Conservation (phyloP, 2,797 vertebrate genomes). For the Anableps anableps region DNA sequence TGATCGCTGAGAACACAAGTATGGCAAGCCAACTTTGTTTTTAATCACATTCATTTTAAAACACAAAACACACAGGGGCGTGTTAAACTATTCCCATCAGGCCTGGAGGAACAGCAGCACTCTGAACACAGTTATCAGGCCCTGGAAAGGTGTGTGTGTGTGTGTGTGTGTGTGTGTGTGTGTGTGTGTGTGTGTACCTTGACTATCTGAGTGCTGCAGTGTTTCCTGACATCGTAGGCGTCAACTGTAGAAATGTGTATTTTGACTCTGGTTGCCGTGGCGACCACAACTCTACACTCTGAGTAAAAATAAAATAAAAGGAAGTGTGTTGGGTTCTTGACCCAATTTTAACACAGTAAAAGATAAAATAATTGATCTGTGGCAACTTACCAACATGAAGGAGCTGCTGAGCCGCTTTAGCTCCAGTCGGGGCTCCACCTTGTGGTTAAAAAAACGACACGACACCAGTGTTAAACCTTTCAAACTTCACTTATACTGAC, state of each 20-base stretch:
- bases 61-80: neutral
- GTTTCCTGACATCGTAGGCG: slow-evolving; percentile 34
- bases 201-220: slow-evolving; percentile 25
- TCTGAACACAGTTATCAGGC: neutral
- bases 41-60: neutral
- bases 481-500: neutral
- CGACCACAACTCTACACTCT: slow-evolving; percentile 22
- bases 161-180: too few relatives aligned
- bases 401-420: neutral
- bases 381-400: slow-evolving; percentile 17
- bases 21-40: neutral
- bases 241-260: slow-evolving; percentile 31
- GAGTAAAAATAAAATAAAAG: neutral
- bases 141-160: neutral
- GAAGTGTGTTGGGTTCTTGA: neutral
- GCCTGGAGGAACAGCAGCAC: neutral
- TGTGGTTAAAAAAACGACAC: slow-evolving; percentile 28
- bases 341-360: neutral
- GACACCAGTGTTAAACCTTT: slow-evolving; percentile 8
- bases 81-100: neutral
- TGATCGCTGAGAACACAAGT: slow-evolving; percentile 17
- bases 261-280: slow-evolving; percentile 17
- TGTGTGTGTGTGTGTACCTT: slow-evolving; percentile 23
- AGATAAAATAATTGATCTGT: neutral
- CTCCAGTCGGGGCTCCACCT: slow-evolving; percentile 26